A percentile compares a stretch with the other conserved stretches of the same genome.
These are phyloP conservation scores for Echiichthys vipera DNA, from an alignment of 2,797 vertebrate genomes.

Conservation along the genomic window DNA sequence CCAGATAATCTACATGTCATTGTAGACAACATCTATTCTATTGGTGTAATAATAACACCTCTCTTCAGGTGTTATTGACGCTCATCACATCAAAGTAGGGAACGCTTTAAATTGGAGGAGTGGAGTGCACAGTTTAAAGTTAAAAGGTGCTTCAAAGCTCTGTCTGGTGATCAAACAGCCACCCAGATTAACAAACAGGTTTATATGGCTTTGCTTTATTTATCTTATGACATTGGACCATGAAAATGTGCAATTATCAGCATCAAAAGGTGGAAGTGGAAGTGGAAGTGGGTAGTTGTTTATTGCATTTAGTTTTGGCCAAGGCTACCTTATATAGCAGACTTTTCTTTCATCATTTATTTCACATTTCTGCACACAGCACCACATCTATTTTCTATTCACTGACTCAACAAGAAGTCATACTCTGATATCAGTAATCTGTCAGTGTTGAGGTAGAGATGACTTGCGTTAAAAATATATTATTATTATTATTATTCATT, in stretches of 20 bases:
- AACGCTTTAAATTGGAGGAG: background rate
- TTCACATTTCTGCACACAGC: background rate
- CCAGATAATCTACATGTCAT: background rate
- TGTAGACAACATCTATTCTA: background rate
- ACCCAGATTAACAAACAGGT: background rate
- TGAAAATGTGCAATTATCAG: background rate
- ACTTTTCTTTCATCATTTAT: background rate
- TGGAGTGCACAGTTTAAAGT: background rate
- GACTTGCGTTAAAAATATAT: too few relatives aligned
- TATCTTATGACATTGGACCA: background rate
- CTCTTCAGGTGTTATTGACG: background rate
- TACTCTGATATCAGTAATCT: background rate
- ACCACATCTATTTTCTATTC: background rate
- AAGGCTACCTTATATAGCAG: background rate
- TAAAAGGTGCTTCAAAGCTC: background rate
- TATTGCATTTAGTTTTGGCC: background rate
- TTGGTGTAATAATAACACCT: background rate
- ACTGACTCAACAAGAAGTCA: background rate
- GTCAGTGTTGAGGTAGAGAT: too few relatives aligned
- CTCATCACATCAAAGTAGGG: slow-evolving; percentile 5
- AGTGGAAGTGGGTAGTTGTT: background rate
- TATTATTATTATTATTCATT: too few relatives aligned
- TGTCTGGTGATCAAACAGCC: background rate
- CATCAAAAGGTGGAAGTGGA: background rate
- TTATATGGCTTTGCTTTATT: background rate